Percentiles rank a stretch among this genome's conserved stretches.
Conservation (phyloP, 2,113 vertebrate genomes). For the Axis porcinus region DNA sequence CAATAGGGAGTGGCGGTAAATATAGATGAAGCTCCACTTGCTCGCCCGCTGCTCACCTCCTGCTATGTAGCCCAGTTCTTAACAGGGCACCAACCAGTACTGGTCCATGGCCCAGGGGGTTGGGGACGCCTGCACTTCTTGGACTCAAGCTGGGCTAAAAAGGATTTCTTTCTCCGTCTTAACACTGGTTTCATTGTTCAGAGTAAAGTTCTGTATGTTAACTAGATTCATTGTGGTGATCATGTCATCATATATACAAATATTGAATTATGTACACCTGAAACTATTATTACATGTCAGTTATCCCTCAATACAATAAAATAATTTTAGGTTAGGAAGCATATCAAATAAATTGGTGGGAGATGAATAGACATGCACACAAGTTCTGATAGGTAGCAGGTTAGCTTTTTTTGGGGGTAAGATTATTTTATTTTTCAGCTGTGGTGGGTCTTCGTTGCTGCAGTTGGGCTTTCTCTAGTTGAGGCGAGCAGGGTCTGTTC, state of each 20-base stretch:
- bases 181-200: neutral
- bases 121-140: neutral
- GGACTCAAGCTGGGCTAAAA: neutral
- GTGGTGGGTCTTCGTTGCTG: neutral
- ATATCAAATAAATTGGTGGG: neutral
- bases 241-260: neutral
- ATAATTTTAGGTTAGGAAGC: neutral
- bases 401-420: neutral
- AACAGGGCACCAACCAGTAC: neutral
- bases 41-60: neutral
- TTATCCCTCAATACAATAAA: neutral
- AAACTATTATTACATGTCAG: neutral
- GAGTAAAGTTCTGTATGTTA: neutral
- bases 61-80: neutral
- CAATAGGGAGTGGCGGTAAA: neutral
- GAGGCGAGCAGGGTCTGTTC: neutral
- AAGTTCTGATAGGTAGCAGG: neutral
- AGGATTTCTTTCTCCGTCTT: rapidly evolving
- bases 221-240: neutral
- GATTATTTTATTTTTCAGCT: neutral
- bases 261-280: neutral
- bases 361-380: neutral
- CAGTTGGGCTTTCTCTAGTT: neutral
- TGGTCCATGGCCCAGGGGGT: neutral
- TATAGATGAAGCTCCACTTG: neutral